Evolutionary conservation across 2,113 vertebrate genomes (phyloP).

Genomic region (Panthera uncia): DNA sequence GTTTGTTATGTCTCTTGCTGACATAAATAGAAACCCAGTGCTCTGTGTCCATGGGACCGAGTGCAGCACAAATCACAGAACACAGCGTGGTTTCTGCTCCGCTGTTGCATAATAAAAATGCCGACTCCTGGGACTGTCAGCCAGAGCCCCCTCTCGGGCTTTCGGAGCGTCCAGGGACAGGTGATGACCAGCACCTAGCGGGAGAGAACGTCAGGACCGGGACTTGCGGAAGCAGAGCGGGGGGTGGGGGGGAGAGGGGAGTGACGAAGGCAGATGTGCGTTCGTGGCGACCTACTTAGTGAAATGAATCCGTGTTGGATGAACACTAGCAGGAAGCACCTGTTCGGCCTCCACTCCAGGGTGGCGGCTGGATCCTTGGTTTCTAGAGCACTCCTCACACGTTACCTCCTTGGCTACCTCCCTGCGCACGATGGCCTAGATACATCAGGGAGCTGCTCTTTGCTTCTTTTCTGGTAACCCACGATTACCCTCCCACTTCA

Average conservation of each 20-base stretch:
- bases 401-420: accelerated
- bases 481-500: background rate
- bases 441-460: accelerated
- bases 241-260: too few species aligned
- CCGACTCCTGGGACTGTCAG: background rate
- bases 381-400: background rate
- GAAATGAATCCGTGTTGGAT: accelerated
- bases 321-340: background rate
- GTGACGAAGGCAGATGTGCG: accelerated
- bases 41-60: background rate
- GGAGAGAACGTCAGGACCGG: accelerated
- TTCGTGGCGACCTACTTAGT: accelerated
- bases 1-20: background rate
- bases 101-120: accelerated
- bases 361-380: accelerated
- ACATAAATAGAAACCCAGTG: background rate
- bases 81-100: accelerated
- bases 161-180: background rate
- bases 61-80: background rate
- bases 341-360: accelerated
- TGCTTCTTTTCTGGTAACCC: background rate
- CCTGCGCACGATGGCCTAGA: accelerated
- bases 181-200: accelerated
- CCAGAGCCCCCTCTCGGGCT: too few species aligned
- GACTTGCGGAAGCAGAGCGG: accelerated